phyloP scores from a whole-genome alignment of 1,140 invertebrate genomes.

The Drosophila kepulauana region DNA sequence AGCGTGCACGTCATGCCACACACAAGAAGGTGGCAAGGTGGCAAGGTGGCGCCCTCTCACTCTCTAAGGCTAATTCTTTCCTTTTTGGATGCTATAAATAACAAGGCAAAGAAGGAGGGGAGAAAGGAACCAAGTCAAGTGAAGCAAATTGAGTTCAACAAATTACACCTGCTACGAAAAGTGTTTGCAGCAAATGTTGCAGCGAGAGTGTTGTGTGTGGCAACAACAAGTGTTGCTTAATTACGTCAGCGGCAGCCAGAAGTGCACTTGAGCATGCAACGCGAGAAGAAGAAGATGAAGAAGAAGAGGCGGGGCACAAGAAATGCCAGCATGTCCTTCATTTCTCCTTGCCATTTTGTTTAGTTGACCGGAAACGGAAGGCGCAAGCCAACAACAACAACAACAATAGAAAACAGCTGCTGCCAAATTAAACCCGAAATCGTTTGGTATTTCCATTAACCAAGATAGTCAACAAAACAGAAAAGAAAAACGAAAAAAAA shows the following conservation, averaged over 20 bases:
- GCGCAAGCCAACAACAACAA: slow-evolving; percentile 33
- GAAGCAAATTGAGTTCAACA: slow-evolving; percentile 80
- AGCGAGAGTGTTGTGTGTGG: slow-evolving; percentile 13
- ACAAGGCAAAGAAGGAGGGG: slow-evolving; percentile 24
- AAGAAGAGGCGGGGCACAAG: not conserved
- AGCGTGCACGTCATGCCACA: slow-evolving; percentile 38
- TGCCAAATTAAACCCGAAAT: slow-evolving; percentile 60
- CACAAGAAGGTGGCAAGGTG: not conserved
- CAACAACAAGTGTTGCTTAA: slow-evolving; percentile 79
- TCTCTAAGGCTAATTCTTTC: slow-evolving; percentile 46
- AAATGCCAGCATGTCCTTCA: slow-evolving; percentile 48
- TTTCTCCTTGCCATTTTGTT: slow-evolving; percentile 62
- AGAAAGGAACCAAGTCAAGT: slow-evolving; percentile 45
- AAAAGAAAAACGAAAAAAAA: too few species aligned
- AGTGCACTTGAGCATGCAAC: slow-evolving; percentile 75
- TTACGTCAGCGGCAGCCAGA: slow-evolving; percentile 72
- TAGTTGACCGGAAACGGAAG: slow-evolving; percentile 68
- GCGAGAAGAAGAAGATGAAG: not conserved
- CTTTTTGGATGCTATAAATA: slow-evolving; percentile 69
- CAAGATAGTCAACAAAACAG: slow-evolving; percentile 10
- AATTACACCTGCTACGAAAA: slow-evolving; percentile 72
- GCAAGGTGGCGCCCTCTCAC: not conserved
- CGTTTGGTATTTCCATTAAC: slow-evolving; percentile 67
- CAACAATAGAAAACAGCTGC: not conserved
- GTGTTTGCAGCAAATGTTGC: slow-evolving; percentile 16